phyloP scores from a whole-genome alignment of 2,888 invertebrate species.

The Vanessa cardui region DNA sequence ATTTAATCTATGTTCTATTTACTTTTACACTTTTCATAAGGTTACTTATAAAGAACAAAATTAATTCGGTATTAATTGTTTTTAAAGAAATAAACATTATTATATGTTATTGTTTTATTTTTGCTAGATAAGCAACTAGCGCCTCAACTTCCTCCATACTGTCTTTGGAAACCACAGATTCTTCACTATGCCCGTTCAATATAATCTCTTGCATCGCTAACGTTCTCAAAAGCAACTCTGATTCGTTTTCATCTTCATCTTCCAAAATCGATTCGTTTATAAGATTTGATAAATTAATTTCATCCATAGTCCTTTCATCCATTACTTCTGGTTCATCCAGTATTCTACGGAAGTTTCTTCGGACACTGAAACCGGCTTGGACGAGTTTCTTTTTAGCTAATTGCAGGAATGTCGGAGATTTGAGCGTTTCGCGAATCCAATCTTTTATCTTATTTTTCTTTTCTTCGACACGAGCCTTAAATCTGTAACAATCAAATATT shows the following conservation, averaged over 20 bases:
- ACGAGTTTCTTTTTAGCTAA: slow-evolving; percentile 67
- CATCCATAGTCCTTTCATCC: slow-evolving; percentile 66
- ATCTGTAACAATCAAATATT: slow-evolving; percentile 49
- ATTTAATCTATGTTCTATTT: too few relatives aligned
- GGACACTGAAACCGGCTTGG: slow-evolving; percentile 60
- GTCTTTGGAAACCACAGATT: background rate
- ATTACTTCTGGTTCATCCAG: slow-evolving; percentile 43
- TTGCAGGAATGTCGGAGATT: slow-evolving; percentile 66
- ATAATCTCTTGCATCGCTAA: slow-evolving; percentile 67
- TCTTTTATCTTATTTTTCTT: slow-evolving; percentile 73
- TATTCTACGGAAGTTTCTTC: slow-evolving; percentile 44
- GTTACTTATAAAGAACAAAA: too few relatives aligned
- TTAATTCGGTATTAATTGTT: too few relatives aligned
- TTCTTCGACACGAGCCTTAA: slow-evolving; percentile 70
- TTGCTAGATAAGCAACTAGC: slow-evolving; percentile 43
- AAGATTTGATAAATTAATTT: slow-evolving; percentile 66
- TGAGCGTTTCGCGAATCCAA: slow-evolving; percentile 70
- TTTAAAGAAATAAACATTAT: background rate
- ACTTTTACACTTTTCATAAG: too few relatives aligned
- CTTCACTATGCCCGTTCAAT: slow-evolving; percentile 37
- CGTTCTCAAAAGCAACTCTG: slow-evolving; percentile 61
- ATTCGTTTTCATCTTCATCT: slow-evolving; percentile 57
- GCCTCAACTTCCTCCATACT: slow-evolving; percentile 46
- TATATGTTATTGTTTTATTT: slow-evolving; percentile 16
- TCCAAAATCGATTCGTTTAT: slow-evolving; percentile 69